Evolutionary conservation across 2,797 vertebrate species (phyloP).

Genomic region (Peromyscus melanophrys): DNA sequence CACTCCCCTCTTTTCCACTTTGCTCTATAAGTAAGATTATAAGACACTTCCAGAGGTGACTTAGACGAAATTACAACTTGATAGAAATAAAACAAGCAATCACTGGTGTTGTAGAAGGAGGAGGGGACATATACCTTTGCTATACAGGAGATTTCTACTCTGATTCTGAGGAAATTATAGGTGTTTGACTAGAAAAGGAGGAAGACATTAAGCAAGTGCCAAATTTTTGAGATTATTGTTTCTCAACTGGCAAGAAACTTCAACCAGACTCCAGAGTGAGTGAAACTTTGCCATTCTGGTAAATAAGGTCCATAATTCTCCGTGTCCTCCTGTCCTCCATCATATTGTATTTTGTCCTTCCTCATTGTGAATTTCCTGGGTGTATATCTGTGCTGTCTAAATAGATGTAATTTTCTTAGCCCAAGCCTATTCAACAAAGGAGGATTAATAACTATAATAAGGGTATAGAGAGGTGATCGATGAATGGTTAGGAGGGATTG

Average conservation of each 20-base stretch:
- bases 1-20: neutral
- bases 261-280: neutral
- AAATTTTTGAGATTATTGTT: neutral
- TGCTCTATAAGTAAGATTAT: neutral
- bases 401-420: neutral
- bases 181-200: neutral
- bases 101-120: neutral
- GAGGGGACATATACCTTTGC: neutral
- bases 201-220: neutral
- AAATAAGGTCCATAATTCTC: neutral
- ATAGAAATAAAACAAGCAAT: neutral
- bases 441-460: neutral
- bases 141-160: neutral
- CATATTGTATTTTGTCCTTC: neutral
- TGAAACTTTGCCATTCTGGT: neutral
- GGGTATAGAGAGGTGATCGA: no score
- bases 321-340: accelerated
- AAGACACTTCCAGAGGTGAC: neutral
- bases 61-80: neutral
- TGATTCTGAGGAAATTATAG: neutral
- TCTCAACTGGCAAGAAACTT: neutral
- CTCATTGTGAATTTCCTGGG: neutral
- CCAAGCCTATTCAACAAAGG: neutral
- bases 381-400: neutral
- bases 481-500: neutral